These are phyloP conservation scores for Cheilosia pagana DNA, from an alignment of 2,888 invertebrate species.

Conservation along the genomic window DNA sequence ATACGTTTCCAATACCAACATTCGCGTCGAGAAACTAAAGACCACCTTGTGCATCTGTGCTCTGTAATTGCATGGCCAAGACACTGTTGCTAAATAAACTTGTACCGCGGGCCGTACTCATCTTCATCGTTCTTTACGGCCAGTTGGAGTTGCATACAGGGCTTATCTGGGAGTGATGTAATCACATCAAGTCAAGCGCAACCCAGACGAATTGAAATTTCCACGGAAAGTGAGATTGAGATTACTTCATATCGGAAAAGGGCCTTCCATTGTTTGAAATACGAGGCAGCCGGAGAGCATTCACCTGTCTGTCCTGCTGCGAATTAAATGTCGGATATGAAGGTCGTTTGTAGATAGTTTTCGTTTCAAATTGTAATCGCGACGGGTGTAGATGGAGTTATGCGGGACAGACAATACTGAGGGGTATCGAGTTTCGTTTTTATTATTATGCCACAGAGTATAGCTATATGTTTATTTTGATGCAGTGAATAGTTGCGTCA, in stretches of 20 bases:
- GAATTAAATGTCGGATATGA: constrained; percentile 32
- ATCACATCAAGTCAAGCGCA: constrained; percentile 59
- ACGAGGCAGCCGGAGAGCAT: constrained; percentile 6
- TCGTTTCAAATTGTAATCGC: constrained; percentile 29
- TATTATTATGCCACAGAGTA: not conserved
- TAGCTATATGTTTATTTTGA: not conserved
- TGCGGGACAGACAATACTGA: constrained; percentile 16
- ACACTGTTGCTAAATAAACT: constrained; percentile 16
- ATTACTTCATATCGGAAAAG: constrained; percentile 54
- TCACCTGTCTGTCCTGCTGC: constrained; percentile 44
- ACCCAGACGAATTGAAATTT: constrained; percentile 36
- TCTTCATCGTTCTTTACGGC: constrained; percentile 15
- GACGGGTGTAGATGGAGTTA: constrained; percentile 9
- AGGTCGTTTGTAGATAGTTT: constrained; percentile 30
- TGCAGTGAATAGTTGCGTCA: not conserved
- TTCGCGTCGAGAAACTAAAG: constrained; percentile 29
- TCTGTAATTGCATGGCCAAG: constrained; percentile 41
- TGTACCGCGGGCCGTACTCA: constrained; percentile 10
- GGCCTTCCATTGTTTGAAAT: constrained; percentile 39
- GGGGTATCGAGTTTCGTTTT: constrained; percentile 15
- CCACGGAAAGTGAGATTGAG: constrained; percentile 38
- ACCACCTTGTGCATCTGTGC: constrained; percentile 29
- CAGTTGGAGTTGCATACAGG: constrained; percentile 12
- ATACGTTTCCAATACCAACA: not conserved
- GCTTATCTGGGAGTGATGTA: constrained; percentile 31